Evolutionary conservation across 2,113 vertebrate genomes (phyloP).

Genomic region (Heliornis fulica): DNA sequence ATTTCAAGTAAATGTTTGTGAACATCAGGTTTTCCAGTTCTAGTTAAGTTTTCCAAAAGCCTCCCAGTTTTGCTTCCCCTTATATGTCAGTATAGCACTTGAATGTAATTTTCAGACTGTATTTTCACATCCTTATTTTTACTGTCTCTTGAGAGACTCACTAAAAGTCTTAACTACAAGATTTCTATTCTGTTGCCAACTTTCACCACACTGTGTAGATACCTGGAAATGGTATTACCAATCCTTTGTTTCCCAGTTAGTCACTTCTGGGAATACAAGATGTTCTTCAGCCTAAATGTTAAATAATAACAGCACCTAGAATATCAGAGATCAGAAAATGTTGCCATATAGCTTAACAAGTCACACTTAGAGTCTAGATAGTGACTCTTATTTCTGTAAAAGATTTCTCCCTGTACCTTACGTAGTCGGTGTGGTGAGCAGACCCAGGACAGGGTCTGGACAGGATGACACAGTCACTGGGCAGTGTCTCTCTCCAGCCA

Average conservation of each 20-base stretch:
- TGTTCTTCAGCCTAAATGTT: neutral
- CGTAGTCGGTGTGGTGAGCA: neutral
- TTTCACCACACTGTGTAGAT: neutral
- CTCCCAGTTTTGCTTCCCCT: neutral
- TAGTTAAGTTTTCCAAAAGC: neutral
- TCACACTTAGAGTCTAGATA: neutral
- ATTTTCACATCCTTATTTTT: neutral
- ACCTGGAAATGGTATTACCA: neutral
- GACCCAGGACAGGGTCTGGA: neutral
- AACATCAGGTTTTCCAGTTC: neutral
- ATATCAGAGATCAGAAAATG: neutral
- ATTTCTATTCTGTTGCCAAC: neutral
- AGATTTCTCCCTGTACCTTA: neutral
- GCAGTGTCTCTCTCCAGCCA: neutral
- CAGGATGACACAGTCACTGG: neutral
- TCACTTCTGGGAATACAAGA: neutral
- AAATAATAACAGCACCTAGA: neutral
- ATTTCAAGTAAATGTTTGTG: neutral
- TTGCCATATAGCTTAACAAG: neutral
- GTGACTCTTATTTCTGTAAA: neutral
- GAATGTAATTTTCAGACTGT: neutral
- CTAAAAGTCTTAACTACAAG: neutral
- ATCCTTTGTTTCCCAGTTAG: neutral
- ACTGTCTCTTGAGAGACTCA: neutral
- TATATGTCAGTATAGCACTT: neutral